These are phyloP conservation scores for Chlamydotis undulata DNA, from an alignment of 2,113 vertebrate species.

Conservation along the genomic window DNA sequence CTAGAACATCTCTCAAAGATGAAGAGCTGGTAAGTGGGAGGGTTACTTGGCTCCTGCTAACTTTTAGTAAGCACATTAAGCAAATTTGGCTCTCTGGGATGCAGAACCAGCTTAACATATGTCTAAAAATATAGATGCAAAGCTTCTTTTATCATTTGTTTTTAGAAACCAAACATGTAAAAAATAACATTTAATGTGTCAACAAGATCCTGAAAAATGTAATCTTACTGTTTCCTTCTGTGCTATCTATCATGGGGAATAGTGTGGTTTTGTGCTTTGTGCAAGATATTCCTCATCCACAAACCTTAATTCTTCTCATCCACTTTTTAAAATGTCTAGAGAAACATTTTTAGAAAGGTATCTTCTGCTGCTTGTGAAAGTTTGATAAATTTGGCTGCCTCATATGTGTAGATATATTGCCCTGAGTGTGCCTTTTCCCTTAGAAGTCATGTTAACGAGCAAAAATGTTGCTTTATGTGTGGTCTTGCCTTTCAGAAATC, in stretches of 20 bases:
- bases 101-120: not conserved
- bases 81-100: not conserved
- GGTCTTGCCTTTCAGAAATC: conserved; percentile 85
- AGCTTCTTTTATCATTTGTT: not conserved
- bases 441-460: not conserved
- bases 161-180: not conserved
- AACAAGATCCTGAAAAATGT: not conserved
- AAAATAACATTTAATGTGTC: not conserved
- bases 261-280: not conserved
- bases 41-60: not conserved
- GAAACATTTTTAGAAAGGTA: not conserved
- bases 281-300: not conserved
- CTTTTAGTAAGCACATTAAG: conserved; percentile 1
- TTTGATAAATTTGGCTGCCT: not conserved
- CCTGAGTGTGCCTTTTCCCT: not conserved
- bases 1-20: conserved; percentile 94
- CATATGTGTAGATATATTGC: not conserved
- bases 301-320: not conserved
- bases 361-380: not conserved
- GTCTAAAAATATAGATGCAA: not conserved
- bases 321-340: not conserved
- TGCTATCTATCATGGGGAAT: not conserved
- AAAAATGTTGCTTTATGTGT: not conserved
- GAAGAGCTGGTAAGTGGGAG: conserved; percentile 91
- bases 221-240: not conserved